A percentile compares a stretch with the other conserved stretches of the same genome.
phyloP scores from a whole-genome alignment of 2,113 vertebrate species.

The Pampusana beccarii region DNA sequence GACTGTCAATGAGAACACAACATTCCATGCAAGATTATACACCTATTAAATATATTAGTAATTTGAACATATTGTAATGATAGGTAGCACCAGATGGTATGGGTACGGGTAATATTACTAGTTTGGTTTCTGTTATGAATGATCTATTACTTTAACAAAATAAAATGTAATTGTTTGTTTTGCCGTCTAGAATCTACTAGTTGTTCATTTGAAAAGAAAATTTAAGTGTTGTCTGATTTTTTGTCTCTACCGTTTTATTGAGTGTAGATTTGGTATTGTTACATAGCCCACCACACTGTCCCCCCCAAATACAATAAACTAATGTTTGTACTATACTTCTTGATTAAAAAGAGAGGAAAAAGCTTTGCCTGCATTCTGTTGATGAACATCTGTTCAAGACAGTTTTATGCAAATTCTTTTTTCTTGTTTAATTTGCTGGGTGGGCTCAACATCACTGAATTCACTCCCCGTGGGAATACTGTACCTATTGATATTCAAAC shows the following conservation, averaged over 20 bases:
- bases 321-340: neutral
- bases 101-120: neutral
- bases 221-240: neutral
- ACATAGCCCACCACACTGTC: neutral
- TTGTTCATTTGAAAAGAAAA: neutral
- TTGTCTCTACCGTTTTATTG: neutral
- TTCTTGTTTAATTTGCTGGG: constrained; percentile 36
- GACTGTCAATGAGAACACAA: neutral
- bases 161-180: neutral
- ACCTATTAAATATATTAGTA: neutral
- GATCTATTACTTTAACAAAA: neutral
- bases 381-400: constrained; percentile 35
- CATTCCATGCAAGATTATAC: neutral
- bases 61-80: neutral
- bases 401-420: constrained; percentile 31
- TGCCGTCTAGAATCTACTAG: neutral
- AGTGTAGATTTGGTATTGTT: neutral
- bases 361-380: neutral
- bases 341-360: neutral
- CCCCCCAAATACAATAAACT: neutral
- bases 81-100: neutral
- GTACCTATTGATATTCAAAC: neutral
- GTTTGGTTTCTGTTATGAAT: neutral
- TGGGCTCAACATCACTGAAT: neutral
- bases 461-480: neutral